Evolutionary conservation across 1,140 invertebrate species (phyloP).

Genomic region (Pseudomyrmex dendroicus): DNA sequence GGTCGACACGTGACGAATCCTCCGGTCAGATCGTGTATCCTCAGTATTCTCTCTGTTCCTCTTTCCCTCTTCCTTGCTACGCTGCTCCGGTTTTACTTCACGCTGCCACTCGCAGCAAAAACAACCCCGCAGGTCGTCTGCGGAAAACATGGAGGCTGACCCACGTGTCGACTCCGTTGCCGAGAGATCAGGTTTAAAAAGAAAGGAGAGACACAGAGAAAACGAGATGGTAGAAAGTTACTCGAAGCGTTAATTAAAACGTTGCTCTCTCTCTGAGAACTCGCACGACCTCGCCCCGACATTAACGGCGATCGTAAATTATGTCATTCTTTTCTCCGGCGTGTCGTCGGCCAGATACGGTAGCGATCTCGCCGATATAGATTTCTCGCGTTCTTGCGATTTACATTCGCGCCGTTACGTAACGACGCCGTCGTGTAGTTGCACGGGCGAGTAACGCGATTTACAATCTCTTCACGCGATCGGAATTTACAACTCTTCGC

Average conservation of each 20-base stretch:
- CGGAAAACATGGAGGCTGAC: constrained; percentile 36
- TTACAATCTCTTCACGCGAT: constrained; percentile 24
- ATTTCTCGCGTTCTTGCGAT: constrained; percentile 28
- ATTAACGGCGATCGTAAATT: constrained; percentile 41
- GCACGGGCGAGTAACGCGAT: constrained; percentile 6
- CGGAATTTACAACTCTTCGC: constrained; percentile 19
- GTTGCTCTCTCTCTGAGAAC: constrained; percentile 36
- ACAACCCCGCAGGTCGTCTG: constrained; percentile 12
- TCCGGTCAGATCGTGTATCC: background rate
- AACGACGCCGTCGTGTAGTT: background rate
- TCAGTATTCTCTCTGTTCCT: background rate
- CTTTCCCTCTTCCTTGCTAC: background rate
- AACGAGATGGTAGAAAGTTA: constrained; percentile 21
- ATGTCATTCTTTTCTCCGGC: constrained; percentile 26
- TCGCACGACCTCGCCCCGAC: constrained; percentile 28
- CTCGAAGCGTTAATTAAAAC: constrained; percentile 51
- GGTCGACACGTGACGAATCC: constrained; percentile 55
- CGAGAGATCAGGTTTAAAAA: constrained; percentile 39
- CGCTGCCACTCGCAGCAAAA: constrained; percentile 12
- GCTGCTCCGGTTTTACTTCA: constrained; percentile 14
- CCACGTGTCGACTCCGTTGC: constrained; percentile 35
- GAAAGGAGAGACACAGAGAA: background rate
- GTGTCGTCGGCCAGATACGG: background rate
- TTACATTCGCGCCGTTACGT: constrained; percentile 30
- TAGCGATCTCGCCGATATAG: constrained; percentile 10